Evolutionary conservation across 2,113 vertebrate species (phyloP).

Genomic region (Cephalopholis sonnerati): DNA sequence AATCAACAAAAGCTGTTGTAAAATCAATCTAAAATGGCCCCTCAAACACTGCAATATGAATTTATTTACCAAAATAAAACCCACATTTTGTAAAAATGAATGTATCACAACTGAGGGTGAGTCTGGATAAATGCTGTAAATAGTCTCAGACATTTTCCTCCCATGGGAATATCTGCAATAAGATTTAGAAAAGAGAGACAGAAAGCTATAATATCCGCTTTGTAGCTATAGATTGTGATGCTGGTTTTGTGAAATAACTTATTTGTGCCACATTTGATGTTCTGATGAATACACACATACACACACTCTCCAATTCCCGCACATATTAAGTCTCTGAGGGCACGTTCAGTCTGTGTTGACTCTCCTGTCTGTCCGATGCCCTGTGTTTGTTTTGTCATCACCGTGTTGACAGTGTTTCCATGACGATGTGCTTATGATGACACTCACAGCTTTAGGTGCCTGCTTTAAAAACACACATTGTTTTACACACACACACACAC

Average conservation of each 20-base stretch:
- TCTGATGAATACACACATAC: neutral
- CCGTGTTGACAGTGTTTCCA: constrained; percentile 44
- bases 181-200: neutral
- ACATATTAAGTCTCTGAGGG: constrained; percentile 23
- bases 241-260: neutral
- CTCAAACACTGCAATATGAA: neutral
- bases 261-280: neutral
- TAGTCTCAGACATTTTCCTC: neutral
- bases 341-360: constrained; percentile 57
- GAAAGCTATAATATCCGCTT: neutral
- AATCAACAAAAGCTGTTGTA: no score
- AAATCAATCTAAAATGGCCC: neutral
- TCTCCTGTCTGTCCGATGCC: constrained; percentile 33
- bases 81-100: neutral
- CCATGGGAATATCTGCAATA: neutral
- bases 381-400: constrained; percentile 74
- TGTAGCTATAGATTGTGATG: neutral
- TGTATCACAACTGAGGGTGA: neutral
- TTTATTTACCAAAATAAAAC: neutral
- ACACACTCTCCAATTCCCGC: neutral
- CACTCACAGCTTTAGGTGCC: constrained; percentile 37
- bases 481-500: constrained; percentile 27
- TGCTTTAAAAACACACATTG: constrained; percentile 46
- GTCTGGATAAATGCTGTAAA: neutral
- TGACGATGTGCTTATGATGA: constrained; percentile 28